Percentiles rank a stretch among this genome's conserved stretches.
Conservation (phyloP, 1,140 invertebrate genomes). For the Lasioglossum albipes region DNA sequence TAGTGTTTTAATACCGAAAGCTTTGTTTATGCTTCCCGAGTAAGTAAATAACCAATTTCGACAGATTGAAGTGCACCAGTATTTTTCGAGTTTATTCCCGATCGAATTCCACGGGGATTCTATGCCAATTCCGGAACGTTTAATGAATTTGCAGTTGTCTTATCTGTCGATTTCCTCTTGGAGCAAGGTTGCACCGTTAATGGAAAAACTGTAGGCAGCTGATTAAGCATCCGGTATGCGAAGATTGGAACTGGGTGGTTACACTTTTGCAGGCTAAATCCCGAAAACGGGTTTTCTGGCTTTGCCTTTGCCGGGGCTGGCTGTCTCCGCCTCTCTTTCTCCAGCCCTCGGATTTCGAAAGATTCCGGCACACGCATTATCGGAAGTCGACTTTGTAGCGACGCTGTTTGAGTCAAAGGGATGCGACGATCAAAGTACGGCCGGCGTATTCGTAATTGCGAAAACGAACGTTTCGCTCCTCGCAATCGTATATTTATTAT, state of each 20-base stretch:
- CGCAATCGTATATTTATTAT: not conserved
- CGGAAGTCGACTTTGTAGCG: constrained; percentile 10
- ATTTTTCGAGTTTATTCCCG: no score
- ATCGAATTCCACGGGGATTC: no score
- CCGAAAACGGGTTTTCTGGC: not conserved
- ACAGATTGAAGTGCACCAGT: no score
- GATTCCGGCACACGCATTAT: constrained; percentile 43
- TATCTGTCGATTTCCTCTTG: not conserved
- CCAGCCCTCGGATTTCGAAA: constrained; percentile 17
- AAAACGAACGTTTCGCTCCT: not conserved
- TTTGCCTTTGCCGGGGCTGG: not conserved
- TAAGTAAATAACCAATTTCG: no score
- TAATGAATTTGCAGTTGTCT: not conserved
- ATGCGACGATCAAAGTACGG: constrained; percentile 42
- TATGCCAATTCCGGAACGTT: not conserved
- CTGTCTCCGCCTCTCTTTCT: not conserved
- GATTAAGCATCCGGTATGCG: not conserved
- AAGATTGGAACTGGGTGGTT: constrained; percentile 26
- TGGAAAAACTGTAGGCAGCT: constrained; percentile 18
- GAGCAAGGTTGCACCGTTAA: not conserved
- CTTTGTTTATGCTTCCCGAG: no score
- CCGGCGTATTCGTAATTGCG: constrained; percentile 48
- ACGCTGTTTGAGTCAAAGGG: constrained; percentile 46
- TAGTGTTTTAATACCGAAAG: no score
- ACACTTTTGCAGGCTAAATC: constrained; percentile 11